Evolutionary conservation across 2,797 vertebrate genomes (phyloP).

Genomic region (Vultur gryphus): DNA sequence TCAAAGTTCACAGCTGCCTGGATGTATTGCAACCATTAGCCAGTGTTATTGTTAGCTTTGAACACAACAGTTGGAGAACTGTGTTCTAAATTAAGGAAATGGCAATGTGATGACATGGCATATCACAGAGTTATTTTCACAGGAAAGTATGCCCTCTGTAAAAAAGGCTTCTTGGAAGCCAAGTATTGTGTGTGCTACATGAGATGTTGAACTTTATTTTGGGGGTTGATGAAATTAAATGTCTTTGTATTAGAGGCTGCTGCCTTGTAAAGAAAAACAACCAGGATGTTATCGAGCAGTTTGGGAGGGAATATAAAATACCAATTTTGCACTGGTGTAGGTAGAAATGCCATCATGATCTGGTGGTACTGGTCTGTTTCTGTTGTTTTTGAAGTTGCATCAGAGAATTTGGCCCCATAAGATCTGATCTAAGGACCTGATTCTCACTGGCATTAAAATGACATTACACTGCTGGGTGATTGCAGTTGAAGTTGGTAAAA

Average conservation of each 20-base stretch:
- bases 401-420: background rate
- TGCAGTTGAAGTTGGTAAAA: background rate
- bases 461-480: background rate
- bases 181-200: background rate
- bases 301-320: background rate
- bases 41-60: slow-evolving; percentile 73
- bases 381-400: background rate
- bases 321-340: background rate
- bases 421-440: background rate
- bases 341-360: background rate
- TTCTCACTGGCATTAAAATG: background rate
- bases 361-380: background rate
- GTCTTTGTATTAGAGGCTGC: background rate
- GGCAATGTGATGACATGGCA: slow-evolving; percentile 69
- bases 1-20: slow-evolving; percentile 71
- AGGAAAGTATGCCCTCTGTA: slow-evolving; percentile 22
- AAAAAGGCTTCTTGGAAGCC: slow-evolving; percentile 33
- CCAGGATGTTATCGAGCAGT: background rate
- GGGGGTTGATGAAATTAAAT: background rate
- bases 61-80: slow-evolving; percentile 67
- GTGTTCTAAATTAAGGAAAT: slow-evolving; percentile 75
- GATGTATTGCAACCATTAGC: slow-evolving; percentile 63
- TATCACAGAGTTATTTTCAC: slow-evolving; percentile 55
- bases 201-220: slow-evolving; percentile 13
- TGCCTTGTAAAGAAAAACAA: slow-evolving; percentile 1